Evolutionary conservation across 2,888 invertebrate genomes (phyloP).

Genomic region (Cheilosia impressa): DNA sequence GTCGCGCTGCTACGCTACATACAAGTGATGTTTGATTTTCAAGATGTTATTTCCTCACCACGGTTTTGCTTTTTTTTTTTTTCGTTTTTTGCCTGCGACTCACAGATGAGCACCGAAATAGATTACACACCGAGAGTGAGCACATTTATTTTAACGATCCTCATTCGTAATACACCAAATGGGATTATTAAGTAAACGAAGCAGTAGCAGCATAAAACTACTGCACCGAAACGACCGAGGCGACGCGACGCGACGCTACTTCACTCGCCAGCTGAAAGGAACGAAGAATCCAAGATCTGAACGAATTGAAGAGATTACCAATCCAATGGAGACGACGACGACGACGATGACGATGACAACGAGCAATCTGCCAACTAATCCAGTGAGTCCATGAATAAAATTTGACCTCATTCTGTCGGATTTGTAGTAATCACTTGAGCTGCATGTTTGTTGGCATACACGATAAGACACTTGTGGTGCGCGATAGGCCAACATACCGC

Average conservation of each 20-base stretch:
- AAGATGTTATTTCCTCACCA: conserved; percentile 69
- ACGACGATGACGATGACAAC: conserved; percentile 37
- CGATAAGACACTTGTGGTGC: conserved; percentile 38
- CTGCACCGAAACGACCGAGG: no score
- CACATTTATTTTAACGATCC: conserved; percentile 75
- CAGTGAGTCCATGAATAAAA: conserved; percentile 71
- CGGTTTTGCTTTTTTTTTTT: no score
- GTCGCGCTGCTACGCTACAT: conserved; percentile 17
- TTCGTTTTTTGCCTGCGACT: not conserved
- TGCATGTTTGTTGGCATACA: conserved; percentile 42
- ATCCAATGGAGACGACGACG: conserved; percentile 23
- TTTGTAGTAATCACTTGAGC: conserved; percentile 68
- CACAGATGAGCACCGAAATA: conserved; percentile 51
- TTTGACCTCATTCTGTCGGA: conserved; percentile 74
- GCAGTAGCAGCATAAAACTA: not conserved
- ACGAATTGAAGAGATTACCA: conserved; percentile 52
- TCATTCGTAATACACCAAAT: conserved; percentile 73
- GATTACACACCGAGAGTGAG: conserved; percentile 71
- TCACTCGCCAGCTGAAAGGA: conserved; percentile 28
- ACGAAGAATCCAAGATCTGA: conserved; percentile 21
- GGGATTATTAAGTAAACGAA: conserved; percentile 70
- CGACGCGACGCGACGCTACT: no score
- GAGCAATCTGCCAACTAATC: conserved; percentile 61
- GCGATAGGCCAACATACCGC: conserved; percentile 35
- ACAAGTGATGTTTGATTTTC: conserved; percentile 64